Percentiles rank a stretch among this genome's conserved stretches.
Evolutionary conservation across 2,888 invertebrate genomes (phyloP).

Genomic region (Orgyia antiqua): DNA sequence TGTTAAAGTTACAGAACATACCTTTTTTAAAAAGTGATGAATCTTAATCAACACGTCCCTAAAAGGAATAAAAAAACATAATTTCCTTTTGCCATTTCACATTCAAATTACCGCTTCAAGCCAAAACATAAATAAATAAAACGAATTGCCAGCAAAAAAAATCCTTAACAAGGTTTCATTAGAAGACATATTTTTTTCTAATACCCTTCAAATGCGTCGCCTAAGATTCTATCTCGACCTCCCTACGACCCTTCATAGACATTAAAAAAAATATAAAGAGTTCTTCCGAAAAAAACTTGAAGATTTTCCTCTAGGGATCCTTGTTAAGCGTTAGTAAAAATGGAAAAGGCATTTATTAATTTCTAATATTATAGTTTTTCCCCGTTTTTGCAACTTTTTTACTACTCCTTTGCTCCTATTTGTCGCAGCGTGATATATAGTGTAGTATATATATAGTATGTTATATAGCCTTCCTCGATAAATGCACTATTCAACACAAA

Average conservation of each 20-base stretch:
- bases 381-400: no score
- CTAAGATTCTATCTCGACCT: conserved; percentile 42
- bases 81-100: conserved; percentile 14
- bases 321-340: conserved; percentile 1
- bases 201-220: conserved; percentile 27
- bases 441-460: no score
- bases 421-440: no score
- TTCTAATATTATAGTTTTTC: no score
- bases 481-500: no score
- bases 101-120: conserved; percentile 21
- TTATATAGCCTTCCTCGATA: no score
- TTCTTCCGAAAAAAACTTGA: conserved; percentile 47
- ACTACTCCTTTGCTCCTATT: no score
- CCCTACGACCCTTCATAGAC: conserved; percentile 42
- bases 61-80: conserved; percentile 5
- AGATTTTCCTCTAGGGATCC: conserved; percentile 33
- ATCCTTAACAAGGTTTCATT: conserved; percentile 25
- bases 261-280: conserved; percentile 64
- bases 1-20: no score
- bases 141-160: conserved; percentile 29
- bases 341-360: conserved; percentile 33
- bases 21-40: no score
- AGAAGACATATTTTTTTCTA: conserved; percentile 29
- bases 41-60: neutral
- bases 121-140: conserved; percentile 18